Conservation (phyloP, 2,113 vertebrate genomes). For the Psammodynastes pulverulentus region DNA sequence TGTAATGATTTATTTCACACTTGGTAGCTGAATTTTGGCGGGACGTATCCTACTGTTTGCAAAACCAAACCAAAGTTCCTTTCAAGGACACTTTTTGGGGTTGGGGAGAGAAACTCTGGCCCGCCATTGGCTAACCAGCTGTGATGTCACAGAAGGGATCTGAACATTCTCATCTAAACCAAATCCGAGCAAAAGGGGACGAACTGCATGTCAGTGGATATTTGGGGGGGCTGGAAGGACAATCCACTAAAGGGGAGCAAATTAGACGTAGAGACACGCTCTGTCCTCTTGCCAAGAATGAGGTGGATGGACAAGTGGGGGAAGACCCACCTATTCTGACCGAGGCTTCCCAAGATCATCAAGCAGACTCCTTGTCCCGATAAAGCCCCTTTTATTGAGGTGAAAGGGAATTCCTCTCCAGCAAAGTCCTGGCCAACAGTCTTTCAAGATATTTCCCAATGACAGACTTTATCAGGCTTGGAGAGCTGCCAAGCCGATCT, state of each 20-base stretch:
- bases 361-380: too few relatives aligned
- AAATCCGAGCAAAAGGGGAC: not conserved
- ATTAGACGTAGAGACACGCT: not conserved
- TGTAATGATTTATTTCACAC: not conserved
- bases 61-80: not conserved
- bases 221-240: not conserved
- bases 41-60: not conserved
- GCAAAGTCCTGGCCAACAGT: too few relatives aligned
- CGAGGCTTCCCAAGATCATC: too few relatives aligned
- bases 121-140: not conserved
- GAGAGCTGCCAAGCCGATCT: too few relatives aligned
- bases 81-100: too few relatives aligned
- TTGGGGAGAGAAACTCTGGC: not conserved
- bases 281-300: not conserved
- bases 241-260: not conserved
- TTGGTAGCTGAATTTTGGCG: not conserved
- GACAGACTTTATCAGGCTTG: too few relatives aligned
- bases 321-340: not conserved
- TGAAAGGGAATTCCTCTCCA: too few relatives aligned
- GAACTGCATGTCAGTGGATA: rapidly evolving
- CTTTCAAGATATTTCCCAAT: too few relatives aligned
- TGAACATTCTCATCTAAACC: too few relatives aligned
- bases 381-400: too few relatives aligned
- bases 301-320: not conserved
- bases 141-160: not conserved